Conservation (phyloP, 2,888 invertebrate genomes). For the Heliconius sara region DNA sequence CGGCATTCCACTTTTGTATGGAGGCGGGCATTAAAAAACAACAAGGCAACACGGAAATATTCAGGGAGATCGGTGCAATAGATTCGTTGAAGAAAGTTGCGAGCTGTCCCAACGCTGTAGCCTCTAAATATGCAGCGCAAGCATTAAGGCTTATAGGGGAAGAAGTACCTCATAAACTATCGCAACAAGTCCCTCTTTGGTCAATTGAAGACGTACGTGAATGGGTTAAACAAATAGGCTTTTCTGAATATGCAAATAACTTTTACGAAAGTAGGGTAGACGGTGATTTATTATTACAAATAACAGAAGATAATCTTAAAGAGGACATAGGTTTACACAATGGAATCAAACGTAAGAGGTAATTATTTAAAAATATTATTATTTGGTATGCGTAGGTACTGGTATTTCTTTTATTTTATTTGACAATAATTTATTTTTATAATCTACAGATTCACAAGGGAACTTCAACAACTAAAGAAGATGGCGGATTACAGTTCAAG, state of each 20-base stretch:
- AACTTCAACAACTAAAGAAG: conserved; percentile 95
- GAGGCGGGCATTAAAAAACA: conserved; percentile 99
- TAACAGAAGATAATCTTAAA: conserved; percentile 95
- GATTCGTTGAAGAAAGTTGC: conserved; percentile 98
- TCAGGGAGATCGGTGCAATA: conserved; percentile 96
- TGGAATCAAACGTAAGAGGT: conserved; percentile 96
- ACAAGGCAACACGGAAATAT: conserved; percentile 95
- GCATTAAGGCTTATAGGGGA: conserved; percentile 96
- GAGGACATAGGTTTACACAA: conserved; percentile 97
- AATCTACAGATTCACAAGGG: conserved; percentile 91
- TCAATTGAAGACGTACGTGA: conserved; percentile 97
- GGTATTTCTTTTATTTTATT: too few species aligned
- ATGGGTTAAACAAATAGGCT: conserved; percentile 99
- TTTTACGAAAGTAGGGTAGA: conserved; percentile 97
- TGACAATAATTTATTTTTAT: conserved; percentile 5
- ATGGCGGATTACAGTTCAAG: conserved; percentile 98
- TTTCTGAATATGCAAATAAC: conserved; percentile 91
- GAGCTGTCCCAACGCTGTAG: conserved; percentile 98
- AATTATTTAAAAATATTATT: conserved; percentile 35
- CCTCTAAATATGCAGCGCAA: conserved; percentile 98
- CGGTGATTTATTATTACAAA: conserved; percentile 96
- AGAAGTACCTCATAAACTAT: conserved; percentile 98
- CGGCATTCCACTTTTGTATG: conserved; percentile 99
- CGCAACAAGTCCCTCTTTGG: conserved; percentile 99
- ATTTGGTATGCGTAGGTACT: background rate